Base-by-base conservation (phyloP, 2,113 vertebrate species). In the Noturus placidus region DNA sequence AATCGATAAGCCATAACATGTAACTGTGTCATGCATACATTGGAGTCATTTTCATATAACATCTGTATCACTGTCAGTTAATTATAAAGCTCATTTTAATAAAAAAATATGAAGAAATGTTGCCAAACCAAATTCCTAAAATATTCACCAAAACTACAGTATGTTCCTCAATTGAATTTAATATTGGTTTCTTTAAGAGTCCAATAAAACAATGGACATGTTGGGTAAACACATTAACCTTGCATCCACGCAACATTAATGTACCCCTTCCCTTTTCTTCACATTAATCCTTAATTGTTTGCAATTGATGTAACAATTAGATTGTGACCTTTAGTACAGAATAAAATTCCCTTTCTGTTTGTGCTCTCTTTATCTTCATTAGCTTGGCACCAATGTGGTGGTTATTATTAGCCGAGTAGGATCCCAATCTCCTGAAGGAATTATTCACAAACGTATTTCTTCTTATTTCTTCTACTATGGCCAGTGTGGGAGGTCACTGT, bases 281-380 rank as follows among this genome's bases (percentile, higher is more conserved):
- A 91, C 74, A 92, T 89, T 91, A 89, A 91, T 92, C 86, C 91
- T 93, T 92, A 93, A 93, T 90, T 89, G 89, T 93, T 89, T 91
- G 91, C 92, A 92, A 93, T 91, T 91, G 90, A 92, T 87, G 89
- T 89, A 91, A 93, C 91, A 93, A 93, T 93, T 93, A 93, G 90
- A 93, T 91, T 90, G 83, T 92, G 92, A 94, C 93, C 91, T 86
- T 87, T 89, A 90, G 91, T 86, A 84, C 79, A 88, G 85, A 88
- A 89, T 92, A 91, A 88, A 93, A 93, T 91, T 94, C 76, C 90
- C 67, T 83, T 87, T 85, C 83, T 87, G 79, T 63, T 85, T 91
- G 82, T 78, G 61, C 85, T 89, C 92, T 89, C 93, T 94, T 92
- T 57, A 65, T 95, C 94, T 95, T 94, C 92, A 94, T 95, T 95